Evolutionary conservation across 2,888 invertebrate genomes (phyloP), one percentile per base, ranked within the genome.

Genomic region (Andrena flavipes): DNA sequence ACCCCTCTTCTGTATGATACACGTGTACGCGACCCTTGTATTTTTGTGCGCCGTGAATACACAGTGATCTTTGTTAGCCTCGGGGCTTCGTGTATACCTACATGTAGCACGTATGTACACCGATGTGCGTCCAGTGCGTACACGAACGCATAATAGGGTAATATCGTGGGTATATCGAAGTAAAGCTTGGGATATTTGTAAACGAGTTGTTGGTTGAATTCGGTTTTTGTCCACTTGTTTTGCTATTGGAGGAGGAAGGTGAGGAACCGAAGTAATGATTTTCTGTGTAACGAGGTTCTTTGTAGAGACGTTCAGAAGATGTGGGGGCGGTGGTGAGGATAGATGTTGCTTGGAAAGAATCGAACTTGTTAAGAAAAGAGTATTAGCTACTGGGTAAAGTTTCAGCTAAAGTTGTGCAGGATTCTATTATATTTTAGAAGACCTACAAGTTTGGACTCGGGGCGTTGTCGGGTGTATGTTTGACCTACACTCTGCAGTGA

Each of bases 11-110:
- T 2, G 2, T 56, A 20, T 10, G 71, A 49, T 70, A 49, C 67
- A 68, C 49, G 23, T 48, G 76, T 68, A 29, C n/a, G 30, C 26
- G 33, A 62, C 29, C 20, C 33, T 29, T 62, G 8, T 35, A 62
- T 62, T 35, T 62, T 35, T 20, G 26, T 30, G 8, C 4, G 26
- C 26, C 26, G 23, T 23, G 1, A 42, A 30, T 60, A 20, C n/a
- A 3, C 7, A 7, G 60, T 8, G 60, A 26, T 60, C 1, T 49
- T 48, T 33, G 33, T 20, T 48, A 5, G n/a, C 54, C 30, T 8
- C 33, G 60, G 2, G 30, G 60, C n/a, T n/a, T 6, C n/a, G 7
- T 33, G 60, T 60, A 42, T 13, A 13, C n/a, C n/a, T n/a, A n/a
- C 13, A 42, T 42, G 13, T 13, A 42, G 13, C 42, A 42, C 13